These are phyloP conservation scores for Melanchra persicariae DNA, from an alignment of 2,888 invertebrate species.

Conservation along the genomic window DNA sequence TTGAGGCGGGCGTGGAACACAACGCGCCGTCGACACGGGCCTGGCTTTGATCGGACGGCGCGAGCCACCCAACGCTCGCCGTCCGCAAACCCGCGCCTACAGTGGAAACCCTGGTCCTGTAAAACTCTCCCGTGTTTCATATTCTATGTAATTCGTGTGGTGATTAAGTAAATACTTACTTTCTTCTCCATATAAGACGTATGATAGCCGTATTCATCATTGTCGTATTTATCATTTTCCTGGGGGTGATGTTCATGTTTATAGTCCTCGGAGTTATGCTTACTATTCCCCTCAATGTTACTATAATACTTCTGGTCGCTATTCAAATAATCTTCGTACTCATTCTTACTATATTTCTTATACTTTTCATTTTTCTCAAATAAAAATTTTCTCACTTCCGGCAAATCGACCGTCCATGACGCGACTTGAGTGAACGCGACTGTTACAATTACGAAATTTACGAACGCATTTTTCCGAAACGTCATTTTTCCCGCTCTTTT, in stretches of 20 bases:
- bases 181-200: constrained; percentile 80
- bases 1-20: no score
- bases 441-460: constrained; percentile 65
- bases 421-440: constrained; percentile 71
- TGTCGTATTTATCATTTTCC: constrained; percentile 72
- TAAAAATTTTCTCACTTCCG: constrained; percentile 78
- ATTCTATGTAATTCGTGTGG: neutral
- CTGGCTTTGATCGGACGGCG: no score
- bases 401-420: constrained; percentile 84
- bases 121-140: neutral
- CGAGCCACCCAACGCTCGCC: no score
- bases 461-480: constrained; percentile 59
- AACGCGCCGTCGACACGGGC: no score
- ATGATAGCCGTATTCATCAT: constrained; percentile 74
- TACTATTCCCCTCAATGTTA: constrained; percentile 74
- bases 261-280: constrained; percentile 69
- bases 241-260: constrained; percentile 49
- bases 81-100: no score
- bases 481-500: constrained; percentile 66
- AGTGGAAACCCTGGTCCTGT: neutral
- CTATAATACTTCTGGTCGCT: constrained; percentile 65
- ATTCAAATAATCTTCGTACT: constrained; percentile 58
- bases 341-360: constrained; percentile 46
- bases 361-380: constrained; percentile 73
- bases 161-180: constrained; percentile 69